A percentile compares a stretch with the other conserved stretches of the same genome.
phyloP scores from a whole-genome alignment of 2,888 invertebrate genomes.

The Acronicta aceris region DNA sequence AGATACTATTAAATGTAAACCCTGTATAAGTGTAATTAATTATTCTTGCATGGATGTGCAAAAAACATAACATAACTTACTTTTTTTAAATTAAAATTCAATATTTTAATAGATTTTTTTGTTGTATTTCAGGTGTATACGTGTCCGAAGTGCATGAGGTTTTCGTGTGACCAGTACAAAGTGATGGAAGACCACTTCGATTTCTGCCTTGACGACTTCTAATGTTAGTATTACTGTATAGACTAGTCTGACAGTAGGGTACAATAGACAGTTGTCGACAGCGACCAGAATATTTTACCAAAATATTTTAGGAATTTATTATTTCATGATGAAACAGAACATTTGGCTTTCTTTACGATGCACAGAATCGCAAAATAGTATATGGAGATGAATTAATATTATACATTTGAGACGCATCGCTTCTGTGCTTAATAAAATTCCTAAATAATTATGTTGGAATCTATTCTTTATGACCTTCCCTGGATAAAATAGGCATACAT shows the following conservation, averaged over 20 bases:
- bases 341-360: too few relatives aligned
- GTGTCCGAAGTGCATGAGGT: conserved; percentile 82
- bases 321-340: too few relatives aligned
- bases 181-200: conserved; percentile 83
- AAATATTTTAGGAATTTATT: neutral
- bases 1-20: neutral
- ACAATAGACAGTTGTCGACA: conserved; percentile 18
- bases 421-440: too few relatives aligned
- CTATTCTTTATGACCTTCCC: too few relatives aligned
- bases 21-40: too few relatives aligned
- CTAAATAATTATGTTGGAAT: too few relatives aligned
- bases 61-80: neutral
- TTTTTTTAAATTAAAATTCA: too few relatives aligned
- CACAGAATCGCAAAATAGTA: too few relatives aligned
- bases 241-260: conserved; percentile 31
- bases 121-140: conserved; percentile 73
- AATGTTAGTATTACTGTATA: conserved; percentile 40
- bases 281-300: neutral
- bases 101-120: neutral
- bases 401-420: too few relatives aligned
- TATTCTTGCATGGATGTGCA: neutral
- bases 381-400: too few relatives aligned
- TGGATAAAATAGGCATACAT: too few relatives aligned
- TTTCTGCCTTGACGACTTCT: conserved; percentile 81
- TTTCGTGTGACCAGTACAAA: conserved; percentile 75